A percentile compares a stretch with the other conserved stretches of the same genome.
Evolutionary conservation across 2,888 invertebrate species (phyloP).

Genomic region (Eumacrocentrus americanus): DNA sequence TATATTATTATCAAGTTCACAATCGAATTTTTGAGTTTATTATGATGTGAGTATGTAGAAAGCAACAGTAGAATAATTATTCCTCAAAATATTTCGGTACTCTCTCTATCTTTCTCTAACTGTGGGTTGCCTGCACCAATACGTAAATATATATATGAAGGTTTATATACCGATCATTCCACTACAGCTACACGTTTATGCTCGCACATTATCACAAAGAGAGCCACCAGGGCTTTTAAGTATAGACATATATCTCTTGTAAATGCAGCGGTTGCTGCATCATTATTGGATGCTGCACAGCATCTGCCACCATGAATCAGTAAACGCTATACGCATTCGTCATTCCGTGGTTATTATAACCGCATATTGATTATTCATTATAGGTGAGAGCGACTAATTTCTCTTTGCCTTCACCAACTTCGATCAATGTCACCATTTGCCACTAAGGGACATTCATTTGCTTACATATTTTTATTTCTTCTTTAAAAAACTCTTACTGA

Average conservation of each 20-base stretch:
- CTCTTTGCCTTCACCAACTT: too few relatives aligned
- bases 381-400: too few relatives aligned
- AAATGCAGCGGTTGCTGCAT: not conserved
- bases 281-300: too few relatives aligned
- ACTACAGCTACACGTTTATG: slow-evolving; percentile 5
- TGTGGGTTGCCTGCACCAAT: slow-evolving; percentile 8
- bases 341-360: not conserved
- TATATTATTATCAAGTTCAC: slow-evolving; percentile 48
- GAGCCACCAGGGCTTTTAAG: slow-evolving; percentile 32
- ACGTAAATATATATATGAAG: slow-evolving; percentile 13
- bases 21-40: slow-evolving; percentile 44
- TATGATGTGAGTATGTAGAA: slow-evolving; percentile 27
- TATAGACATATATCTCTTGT: slow-evolving; percentile 7
- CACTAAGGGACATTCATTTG: too few relatives aligned
- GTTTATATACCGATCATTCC: not conserved
- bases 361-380: not conserved
- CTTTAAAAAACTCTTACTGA: not conserved
- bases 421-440: too few relatives aligned
- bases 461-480: not conserved
- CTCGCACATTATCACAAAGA: slow-evolving; percentile 37
- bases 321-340: slow-evolving; percentile 6
- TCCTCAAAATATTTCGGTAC: slow-evolving; percentile 1
- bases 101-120: slow-evolving; percentile 6
- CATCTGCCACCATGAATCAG: slow-evolving; percentile 15
- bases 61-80: slow-evolving; percentile 33